A percentile compares a stretch with the other conserved stretches of the same genome.
Conservation (phyloP, 1,140 invertebrate species). For the Scaptomyza pallida region DNA sequence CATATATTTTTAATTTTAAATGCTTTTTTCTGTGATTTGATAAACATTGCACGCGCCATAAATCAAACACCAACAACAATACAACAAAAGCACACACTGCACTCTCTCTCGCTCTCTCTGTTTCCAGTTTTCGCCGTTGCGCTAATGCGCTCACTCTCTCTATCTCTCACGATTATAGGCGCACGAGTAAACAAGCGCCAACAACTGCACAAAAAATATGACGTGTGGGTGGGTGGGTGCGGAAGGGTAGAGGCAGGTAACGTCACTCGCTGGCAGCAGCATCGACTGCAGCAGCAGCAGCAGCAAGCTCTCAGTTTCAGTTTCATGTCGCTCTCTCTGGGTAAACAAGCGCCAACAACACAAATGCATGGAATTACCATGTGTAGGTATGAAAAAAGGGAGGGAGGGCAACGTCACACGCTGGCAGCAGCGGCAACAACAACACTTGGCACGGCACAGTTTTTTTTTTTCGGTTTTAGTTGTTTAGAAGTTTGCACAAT, state of each 20-base stretch:
- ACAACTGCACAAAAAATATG: slow-evolving; percentile 54
- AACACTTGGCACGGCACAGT: slow-evolving; percentile 60
- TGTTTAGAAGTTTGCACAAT: slow-evolving; percentile 31
- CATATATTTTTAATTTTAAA: slow-evolving; percentile 1
- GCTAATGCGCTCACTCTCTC: too few species aligned
- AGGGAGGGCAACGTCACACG: slow-evolving; percentile 22
- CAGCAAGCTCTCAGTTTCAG: slow-evolving; percentile 27
- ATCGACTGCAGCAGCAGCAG: slow-evolving; percentile 21
- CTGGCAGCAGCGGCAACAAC: slow-evolving; percentile 1
- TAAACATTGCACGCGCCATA: slow-evolving; percentile 49
- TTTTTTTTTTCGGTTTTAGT: slow-evolving; percentile 44
- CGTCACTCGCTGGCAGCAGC: slow-evolving; percentile 41
- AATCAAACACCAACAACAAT: slow-evolving; percentile 10
- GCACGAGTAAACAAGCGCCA: slow-evolving; percentile 66
- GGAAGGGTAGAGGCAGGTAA: slow-evolving; percentile 39
- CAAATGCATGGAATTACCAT: slow-evolving; percentile 33
- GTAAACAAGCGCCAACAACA: slow-evolving; percentile 44
- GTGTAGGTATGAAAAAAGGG: slow-evolving; percentile 32
- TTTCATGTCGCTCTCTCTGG: slow-evolving; percentile 5
- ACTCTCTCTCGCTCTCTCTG: slow-evolving; percentile 4
- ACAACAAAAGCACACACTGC: slow-evolving; percentile 21
- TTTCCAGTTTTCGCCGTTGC: slow-evolving; percentile 5
- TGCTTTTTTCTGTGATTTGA: slow-evolving; percentile 32
- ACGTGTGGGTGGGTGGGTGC: slow-evolving; percentile 31
- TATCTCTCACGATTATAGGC: background rate